These are phyloP conservation scores for Apis cerana DNA, from an alignment of 1,140 invertebrate species.

Conservation along the genomic window DNA sequence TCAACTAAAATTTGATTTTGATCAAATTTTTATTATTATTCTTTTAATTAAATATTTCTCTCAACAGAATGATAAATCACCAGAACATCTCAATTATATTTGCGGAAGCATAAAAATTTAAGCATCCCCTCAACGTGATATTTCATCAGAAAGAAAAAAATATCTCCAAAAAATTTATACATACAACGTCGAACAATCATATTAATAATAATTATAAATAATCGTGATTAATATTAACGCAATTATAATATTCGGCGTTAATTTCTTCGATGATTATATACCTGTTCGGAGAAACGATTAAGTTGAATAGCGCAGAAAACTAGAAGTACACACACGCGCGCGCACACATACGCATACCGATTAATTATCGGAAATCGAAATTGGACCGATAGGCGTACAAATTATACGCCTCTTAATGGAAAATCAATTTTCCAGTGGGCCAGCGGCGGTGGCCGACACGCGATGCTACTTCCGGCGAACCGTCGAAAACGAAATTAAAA, in stretches of 20 bases:
- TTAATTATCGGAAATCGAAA: conserved; percentile 50
- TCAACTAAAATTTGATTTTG: no score
- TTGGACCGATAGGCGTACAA: conserved; percentile 32
- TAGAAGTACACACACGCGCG: no score
- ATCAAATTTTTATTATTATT: no score
- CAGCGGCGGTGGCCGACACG: background rate
- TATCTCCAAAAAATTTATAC: background rate
- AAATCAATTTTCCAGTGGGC: conserved; percentile 37
- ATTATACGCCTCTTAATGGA: conserved; percentile 40
- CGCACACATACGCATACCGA: background rate
- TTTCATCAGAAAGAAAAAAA: background rate
- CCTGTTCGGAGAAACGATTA: background rate
- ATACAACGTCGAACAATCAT: no score
- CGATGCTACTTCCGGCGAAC: conserved; percentile 26
- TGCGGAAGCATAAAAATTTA: no score
- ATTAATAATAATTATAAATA: no score
- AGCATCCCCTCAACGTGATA: no score
- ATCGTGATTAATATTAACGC: no score
- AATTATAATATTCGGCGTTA: background rate
- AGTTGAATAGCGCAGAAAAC: background rate
- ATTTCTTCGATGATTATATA: conserved; percentile 16
- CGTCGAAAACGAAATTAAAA: conserved; percentile 48
- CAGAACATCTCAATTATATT: no score
- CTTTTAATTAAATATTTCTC: no score
- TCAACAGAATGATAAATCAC: no score